Base-by-base conservation (phyloP, 2,113 vertebrate species). In the Guaruba guarouba region DNA sequence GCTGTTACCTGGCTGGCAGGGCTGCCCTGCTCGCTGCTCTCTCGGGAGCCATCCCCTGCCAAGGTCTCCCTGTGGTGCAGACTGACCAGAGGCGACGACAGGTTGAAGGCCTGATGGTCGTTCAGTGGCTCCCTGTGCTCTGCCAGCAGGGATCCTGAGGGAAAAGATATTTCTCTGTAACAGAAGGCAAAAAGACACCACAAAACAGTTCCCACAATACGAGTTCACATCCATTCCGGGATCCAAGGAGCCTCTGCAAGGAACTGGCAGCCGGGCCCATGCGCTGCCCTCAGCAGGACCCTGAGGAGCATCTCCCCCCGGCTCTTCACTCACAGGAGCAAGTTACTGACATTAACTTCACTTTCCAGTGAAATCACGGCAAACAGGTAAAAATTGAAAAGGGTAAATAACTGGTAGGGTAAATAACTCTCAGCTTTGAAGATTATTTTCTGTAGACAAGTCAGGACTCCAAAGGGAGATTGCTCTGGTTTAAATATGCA, bases 1-100 rank as follows among this genome's bases (percentile, higher is more conserved):
- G 84, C 7, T 7, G 11, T 23, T 79, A 98, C 98, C 98, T 94
- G 97, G 86, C 96, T 97, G 85, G 73, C 9, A 0, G 90, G 94
- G 35, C 92, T 92, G 23, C 48, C 59, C 9, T 69, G 39, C 23
- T 85, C 83, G 0, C 90, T 90, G 78, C 51, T 78, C 16, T 95
- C 89, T 23, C 17, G 77, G 17, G 86, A 86, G 37, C 9, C 19
- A 0, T 80, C 77, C 33, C 35, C 74, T 14, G 25, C 16, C 10
- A 31, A 2, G 3, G 15, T 27, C 8, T 64, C 41, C 5, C 20
- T 0, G 0, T 3, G 14, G 20, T 43, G 9, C 13, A n/a, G 31
- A 17, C 25, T 61, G 46, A 11, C 29, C 2, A 2, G 11, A 27
- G 64, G 68, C 2, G 49, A n/a, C 3, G 16, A 33, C 18, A 35